Conservation (phyloP, 2,888 invertebrate species). For the Lasioglossum marginatum region DNA sequence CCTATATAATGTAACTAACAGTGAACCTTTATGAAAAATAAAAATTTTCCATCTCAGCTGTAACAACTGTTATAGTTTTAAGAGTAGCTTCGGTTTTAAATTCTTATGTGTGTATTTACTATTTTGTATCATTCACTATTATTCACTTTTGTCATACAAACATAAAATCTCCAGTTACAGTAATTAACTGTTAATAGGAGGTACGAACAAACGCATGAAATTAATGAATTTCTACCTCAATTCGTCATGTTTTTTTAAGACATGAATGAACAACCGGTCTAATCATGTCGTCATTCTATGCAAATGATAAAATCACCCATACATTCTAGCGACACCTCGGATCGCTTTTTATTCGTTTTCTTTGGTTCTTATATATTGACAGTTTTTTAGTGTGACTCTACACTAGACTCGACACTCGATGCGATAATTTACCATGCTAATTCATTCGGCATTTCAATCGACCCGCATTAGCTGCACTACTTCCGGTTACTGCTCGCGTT, state of each 20-base stretch:
- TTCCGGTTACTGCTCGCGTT: conserved; percentile 6
- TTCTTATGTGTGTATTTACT: not conserved
- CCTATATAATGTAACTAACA: not conserved
- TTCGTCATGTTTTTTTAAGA: conserved; percentile 6
- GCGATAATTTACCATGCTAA: conserved; percentile 26
- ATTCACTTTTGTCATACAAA: not conserved
- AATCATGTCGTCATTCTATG: conserved; percentile 11
- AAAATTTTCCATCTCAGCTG: not conserved
- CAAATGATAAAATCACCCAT: conserved; percentile 16
- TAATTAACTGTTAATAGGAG: not conserved
- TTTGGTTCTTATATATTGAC: conserved; percentile 10
- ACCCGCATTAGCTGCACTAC: not conserved
- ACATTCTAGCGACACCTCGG: conserved; percentile 5
- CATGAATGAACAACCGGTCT: conserved; percentile 41
- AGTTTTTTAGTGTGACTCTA: not conserved
- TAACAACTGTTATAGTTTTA: not conserved
- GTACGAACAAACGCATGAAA: not conserved
- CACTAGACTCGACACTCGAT: too few relatives aligned
- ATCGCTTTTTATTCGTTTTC: conserved; percentile 34
- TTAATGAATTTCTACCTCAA: not conserved
- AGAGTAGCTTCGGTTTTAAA: not conserved
- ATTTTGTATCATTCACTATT: not conserved
- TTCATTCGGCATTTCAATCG: conserved; percentile 43
- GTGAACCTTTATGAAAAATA: not conserved
- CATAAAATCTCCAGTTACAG: not conserved